Percentiles rank a stretch among this genome's conserved stretches.
These are phyloP conservation scores for Bujurquina vittata DNA, from an alignment of 2,113 vertebrate species.

Conservation along the genomic window DNA sequence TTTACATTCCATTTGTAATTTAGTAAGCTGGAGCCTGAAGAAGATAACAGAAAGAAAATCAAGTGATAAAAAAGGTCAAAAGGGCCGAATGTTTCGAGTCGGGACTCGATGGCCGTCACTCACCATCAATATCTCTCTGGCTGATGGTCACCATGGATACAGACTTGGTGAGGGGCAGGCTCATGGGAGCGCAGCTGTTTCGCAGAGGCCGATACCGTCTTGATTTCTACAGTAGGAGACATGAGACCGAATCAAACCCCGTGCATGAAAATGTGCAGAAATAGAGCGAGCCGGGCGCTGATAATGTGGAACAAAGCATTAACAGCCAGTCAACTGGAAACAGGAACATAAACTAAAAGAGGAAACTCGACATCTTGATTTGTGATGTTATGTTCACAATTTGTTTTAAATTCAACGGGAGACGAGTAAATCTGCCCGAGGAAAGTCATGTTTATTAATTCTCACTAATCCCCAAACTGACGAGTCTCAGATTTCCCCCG, in stretches of 20 bases:
- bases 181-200: slow-evolving; percentile 82
- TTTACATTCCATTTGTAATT: fast-evolving
- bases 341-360: slow-evolving; percentile 32
- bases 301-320: slow-evolving; percentile 16
- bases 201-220: slow-evolving; percentile 69
- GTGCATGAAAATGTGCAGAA: not conserved
- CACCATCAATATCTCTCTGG: slow-evolving; percentile 90
- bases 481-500: slow-evolving; percentile 16
- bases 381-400: slow-evolving; percentile 5
- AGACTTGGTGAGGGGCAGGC: slow-evolving; percentile 91
- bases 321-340: slow-evolving; percentile 14
- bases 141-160: slow-evolving; percentile 92
- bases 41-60: not conserved
- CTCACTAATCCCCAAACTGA: slow-evolving; percentile 49
- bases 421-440: slow-evolving; percentile 8
- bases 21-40: not conserved
- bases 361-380: slow-evolving; percentile 30
- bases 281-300: not conserved
- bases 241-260: not conserved
- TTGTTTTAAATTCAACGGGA: slow-evolving; percentile 32
- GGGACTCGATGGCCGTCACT: slow-evolving; percentile 28
- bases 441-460: slow-evolving; percentile 51
- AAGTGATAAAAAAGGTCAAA: not conserved
- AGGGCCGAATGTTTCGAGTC: not conserved
- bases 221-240: slow-evolving; percentile 66